A percentile compares a stretch with the other conserved stretches of the same genome.
phyloP scores from a whole-genome alignment of 2,113 vertebrate genomes.

The Solenodon paradoxus region DNA sequence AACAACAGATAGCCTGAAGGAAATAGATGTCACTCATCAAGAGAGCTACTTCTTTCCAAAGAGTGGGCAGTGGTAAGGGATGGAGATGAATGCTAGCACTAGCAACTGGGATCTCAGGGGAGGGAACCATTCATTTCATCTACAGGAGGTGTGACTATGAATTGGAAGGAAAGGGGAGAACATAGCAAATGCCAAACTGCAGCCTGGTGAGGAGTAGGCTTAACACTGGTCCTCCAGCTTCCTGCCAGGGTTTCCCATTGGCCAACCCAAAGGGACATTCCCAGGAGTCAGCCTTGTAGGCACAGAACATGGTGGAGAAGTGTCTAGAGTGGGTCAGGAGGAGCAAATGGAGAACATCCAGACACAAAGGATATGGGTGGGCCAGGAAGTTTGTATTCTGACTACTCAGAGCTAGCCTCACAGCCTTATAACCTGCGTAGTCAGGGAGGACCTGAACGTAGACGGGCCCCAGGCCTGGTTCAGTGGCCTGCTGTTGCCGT shows the following conservation, averaged over 20 bases:
- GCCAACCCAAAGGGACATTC: background rate
- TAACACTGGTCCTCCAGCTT: background rate
- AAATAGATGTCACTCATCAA: background rate
- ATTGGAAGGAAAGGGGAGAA: background rate
- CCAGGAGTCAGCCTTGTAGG: background rate
- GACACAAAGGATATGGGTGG: background rate
- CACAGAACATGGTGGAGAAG: background rate
- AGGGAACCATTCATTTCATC: background rate
- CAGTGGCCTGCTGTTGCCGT: background rate
- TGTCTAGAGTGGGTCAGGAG: background rate
- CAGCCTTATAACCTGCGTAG: accelerated
- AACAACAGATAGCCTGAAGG: background rate
- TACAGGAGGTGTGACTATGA: background rate
- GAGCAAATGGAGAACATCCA: background rate
- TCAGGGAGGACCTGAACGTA: background rate
- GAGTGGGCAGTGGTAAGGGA: background rate
- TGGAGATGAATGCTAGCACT: background rate
- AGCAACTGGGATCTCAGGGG: background rate
- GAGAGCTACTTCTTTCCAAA: background rate
- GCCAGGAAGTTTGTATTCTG: background rate
- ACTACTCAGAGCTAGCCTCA: background rate
- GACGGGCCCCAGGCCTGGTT: background rate
- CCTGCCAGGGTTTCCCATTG: accelerated
- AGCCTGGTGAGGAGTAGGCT: background rate
- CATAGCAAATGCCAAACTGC: background rate